These are phyloP conservation scores for Muntiacus muntjak DNA, from an alignment of 2,113 vertebrate species.

Conservation along the genomic window DNA sequence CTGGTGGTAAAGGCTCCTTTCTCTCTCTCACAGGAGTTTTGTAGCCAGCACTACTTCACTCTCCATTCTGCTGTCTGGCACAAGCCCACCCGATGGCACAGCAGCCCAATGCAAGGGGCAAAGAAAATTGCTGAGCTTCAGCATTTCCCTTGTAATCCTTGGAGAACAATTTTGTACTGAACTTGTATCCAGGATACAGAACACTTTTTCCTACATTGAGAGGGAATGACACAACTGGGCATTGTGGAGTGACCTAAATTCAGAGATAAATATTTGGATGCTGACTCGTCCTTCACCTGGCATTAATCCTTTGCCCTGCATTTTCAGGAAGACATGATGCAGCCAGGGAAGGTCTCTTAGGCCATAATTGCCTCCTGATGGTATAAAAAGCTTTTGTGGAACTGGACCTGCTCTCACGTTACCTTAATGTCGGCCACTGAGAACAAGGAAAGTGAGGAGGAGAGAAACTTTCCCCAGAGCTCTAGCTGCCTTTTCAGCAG, in stretches of 20 bases:
- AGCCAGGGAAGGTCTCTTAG: not conserved
- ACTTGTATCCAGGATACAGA: conserved; percentile 60
- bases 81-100: conserved; percentile 37
- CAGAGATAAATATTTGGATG: conserved; percentile 58
- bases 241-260: conserved; percentile 66
- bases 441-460: not conserved
- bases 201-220: conserved; percentile 39
- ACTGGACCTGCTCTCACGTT: not conserved
- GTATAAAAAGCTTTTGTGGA: not conserved
- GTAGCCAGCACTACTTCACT: not conserved
- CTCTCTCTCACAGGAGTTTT: not conserved
- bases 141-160: conserved; percentile 61
- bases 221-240: conserved; percentile 56
- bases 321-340: not conserved
- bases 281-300: not conserved
- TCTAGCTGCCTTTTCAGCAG: not conserved
- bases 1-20: conserved; percentile 23
- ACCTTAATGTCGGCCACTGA: not conserved
- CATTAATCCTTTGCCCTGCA: conserved; percentile 35
- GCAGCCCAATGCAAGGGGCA: conserved; percentile 47
- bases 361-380: not conserved
- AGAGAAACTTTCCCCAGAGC: not conserved
- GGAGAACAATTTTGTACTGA: conserved; percentile 55
- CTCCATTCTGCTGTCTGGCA: conserved; percentile 28
- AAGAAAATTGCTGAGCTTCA: conserved; percentile 53